Conservation (phyloP, 2,797 vertebrate species). For the Bovichtus variegatus region DNA sequence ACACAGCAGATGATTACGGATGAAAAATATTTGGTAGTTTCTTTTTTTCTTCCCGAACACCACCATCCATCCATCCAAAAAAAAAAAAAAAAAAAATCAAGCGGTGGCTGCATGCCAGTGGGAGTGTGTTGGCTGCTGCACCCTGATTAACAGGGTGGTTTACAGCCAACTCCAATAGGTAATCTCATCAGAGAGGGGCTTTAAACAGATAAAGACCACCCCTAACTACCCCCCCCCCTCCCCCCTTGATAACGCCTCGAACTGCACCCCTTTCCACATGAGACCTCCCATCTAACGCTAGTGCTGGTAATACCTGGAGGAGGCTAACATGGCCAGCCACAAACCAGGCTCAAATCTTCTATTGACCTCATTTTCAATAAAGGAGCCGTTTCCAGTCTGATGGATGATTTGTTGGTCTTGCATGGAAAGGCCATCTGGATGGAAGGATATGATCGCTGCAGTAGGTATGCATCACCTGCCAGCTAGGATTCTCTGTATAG, state of each 20-base stretch:
- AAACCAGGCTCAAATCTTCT: conserved; percentile 88
- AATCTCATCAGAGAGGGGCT: conserved; percentile 90
- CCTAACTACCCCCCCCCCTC: conserved; percentile 57
- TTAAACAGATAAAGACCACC: conserved; percentile 89
- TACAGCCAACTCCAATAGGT: conserved; percentile 89
- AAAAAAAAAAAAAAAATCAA: conserved; percentile 43
- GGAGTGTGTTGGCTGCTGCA: conserved; percentile 87
- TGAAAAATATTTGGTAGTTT: conserved; percentile 71
- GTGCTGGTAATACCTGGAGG: conserved; percentile 84
- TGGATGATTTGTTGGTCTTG: conserved; percentile 86
- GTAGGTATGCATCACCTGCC: conserved; percentile 86
- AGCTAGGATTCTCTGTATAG: conserved; percentile 56
- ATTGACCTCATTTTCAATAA: conserved; percentile 92
- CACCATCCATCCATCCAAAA: conserved; percentile 3
- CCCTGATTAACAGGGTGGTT: conserved; percentile 91
- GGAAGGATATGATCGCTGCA: conserved; percentile 80
- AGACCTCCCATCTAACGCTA: conserved; percentile 66
- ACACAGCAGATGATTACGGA: conserved; percentile 77
- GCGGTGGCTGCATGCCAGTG: conserved; percentile 85
- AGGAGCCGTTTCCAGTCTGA: conserved; percentile 84
- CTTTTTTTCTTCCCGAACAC: conserved; percentile 47
- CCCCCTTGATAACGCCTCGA: conserved; percentile 35
- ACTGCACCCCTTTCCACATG: conserved; percentile 55
- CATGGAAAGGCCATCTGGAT: conserved; percentile 84
- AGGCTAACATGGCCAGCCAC: conserved; percentile 67